Base-by-base conservation (phyloP, 2,113 vertebrate species). In the Xiphias gladius region DNA sequence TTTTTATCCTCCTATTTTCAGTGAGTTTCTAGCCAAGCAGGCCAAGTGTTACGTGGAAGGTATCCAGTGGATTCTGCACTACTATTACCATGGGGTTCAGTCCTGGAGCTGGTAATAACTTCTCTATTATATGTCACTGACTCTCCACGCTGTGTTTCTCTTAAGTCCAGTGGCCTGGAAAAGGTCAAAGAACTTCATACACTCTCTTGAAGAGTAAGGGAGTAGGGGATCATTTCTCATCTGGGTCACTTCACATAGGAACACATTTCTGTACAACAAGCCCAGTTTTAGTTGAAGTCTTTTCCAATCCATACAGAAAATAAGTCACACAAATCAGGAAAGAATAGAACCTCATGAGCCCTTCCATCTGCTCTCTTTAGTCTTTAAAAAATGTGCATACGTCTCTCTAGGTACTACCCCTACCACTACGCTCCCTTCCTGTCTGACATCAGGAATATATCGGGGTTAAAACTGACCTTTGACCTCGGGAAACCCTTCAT, bases 31-130 rank as follows among this genome's bases (percentile, higher is more conserved):
- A 65, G 97, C 97, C 82, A 90, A 93, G 73, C 98, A 99, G 91
- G 97, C 98, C 79, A 93, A 93, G 78, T 99, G 97, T 91, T 99
- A 99, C 16, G 96, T 99, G 76, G 97, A 97, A 90, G 98, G 98
- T 59, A 99, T 99, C 94, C 98, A 99, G 76, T 99, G 98, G 98
- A 98, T 99, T 94, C 96, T 99, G 41, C 98, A 99, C 91, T 99
- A 99, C 91, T 99, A 99, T 84, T 99, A 99, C 88, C 98, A 99
- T 32, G 98, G 98, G 82, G 98, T 99, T 84, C 97, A 99, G 26
- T 99, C 98, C 26, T 99, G 98, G 98, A 99, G 98, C 94, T 99
- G 98, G 98, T 98, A 92, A 96, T 96, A 79, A 6, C 62, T 10
- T 39, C 41, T 54, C 32, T 55, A 4, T 22, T 30, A 30, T 32